Base-by-base conservation (phyloP, 2,113 vertebrate species). In the Mormyrus lacerda region DNA sequence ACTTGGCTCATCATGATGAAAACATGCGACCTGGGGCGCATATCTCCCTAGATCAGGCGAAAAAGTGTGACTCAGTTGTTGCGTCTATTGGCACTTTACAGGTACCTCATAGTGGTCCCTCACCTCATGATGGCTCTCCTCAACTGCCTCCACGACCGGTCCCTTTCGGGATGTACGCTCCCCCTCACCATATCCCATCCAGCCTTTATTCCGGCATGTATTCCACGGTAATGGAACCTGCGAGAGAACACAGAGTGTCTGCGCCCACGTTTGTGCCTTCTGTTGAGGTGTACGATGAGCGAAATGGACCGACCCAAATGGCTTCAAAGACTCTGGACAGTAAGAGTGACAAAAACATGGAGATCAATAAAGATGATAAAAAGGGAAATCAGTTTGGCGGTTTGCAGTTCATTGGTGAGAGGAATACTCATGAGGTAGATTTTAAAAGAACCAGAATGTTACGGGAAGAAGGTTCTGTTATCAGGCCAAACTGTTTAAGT, bases 211-310 rank as follows among this genome's bases (percentile, higher is more conserved):
- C 96, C 55, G 19, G 53, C 53, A 95, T 96, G 92, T 96, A 96
- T 90, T 96, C 96, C 0, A 90, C 94, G 21, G 92, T 93, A 90
- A 97, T 97, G 90, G 97, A 98, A 90, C 94, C 95, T 2, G 95
- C 95, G 89, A 97, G 97, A 89, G 98, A 99, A 94, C 97, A 98
- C 95, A 96, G 97, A 91, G 97, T 98, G 91, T 98, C 96, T 58
- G 97, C 98, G 58, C 97, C 98, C 87, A 99, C 98, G 89, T 99
- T 98, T 13, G 97, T 98, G 97, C 97, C 98, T 97, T 98, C 97
- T 89, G 96, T 98, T 85, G 98, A 98, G 95, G 96, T 97, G 93
- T 98, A 97, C 0, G 97, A 98, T 0, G 97, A 99, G 95, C 96
- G 97, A 92, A 95, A 92, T 0, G 97, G 97, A 47, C 97, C 97